Evolutionary conservation across 2,888 invertebrate species (phyloP).

Genomic region (Epistrophe grossulariae): DNA sequence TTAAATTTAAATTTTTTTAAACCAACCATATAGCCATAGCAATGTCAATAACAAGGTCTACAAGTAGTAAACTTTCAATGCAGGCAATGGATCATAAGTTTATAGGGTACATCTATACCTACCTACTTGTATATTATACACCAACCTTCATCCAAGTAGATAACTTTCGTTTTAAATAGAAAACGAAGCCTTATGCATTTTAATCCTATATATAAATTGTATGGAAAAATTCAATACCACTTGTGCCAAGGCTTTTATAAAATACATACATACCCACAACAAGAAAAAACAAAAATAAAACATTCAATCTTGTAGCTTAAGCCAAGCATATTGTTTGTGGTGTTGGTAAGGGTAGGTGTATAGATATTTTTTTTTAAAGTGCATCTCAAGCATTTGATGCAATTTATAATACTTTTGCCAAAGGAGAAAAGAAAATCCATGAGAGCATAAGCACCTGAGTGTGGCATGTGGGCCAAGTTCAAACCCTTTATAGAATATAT

Average conservation of each 20-base stretch:
- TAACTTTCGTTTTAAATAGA: conserved; percentile 15
- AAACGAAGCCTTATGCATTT: conserved; percentile 20
- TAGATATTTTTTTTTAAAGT: not conserved
- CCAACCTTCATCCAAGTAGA: not conserved
- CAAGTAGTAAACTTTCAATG: not conserved
- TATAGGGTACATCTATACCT: not conserved
- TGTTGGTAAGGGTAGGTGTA: conserved; percentile 10
- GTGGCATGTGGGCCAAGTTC: not conserved
- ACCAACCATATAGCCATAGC: not conserved
- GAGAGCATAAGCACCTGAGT: not conserved
- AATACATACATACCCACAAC: not conserved
- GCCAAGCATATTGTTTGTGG: conserved; percentile 6
- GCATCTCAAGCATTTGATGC: not conserved
- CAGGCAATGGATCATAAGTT: not conserved
- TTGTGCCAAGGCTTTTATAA: conserved; percentile 1
- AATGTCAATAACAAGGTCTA: not conserved
- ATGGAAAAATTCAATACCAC: conserved; percentile 19
- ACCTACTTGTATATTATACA: not conserved
- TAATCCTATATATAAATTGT: conserved; percentile 16
- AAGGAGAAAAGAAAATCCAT: not conserved
- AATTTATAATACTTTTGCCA: not conserved
- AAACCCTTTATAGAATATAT: not conserved
- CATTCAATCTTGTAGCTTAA: not conserved
- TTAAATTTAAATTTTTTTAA: not conserved
- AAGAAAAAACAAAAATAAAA: not conserved